Evolutionary conservation across 2,113 vertebrate species (phyloP), one percentile per base, ranked within the genome.

Genomic region (Macrotus californicus): DNA sequence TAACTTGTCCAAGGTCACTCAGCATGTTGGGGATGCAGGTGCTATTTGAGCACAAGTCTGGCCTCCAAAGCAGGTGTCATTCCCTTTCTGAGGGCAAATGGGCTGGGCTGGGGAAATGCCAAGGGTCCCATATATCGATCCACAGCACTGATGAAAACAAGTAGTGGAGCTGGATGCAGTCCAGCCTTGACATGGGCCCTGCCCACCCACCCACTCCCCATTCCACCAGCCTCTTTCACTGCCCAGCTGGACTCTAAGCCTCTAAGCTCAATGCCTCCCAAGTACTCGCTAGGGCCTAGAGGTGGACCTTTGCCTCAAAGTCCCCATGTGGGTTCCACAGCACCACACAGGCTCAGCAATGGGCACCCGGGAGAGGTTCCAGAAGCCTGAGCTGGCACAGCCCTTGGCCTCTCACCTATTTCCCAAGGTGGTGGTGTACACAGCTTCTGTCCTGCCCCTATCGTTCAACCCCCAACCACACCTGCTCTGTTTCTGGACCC

Each of bases 351-450:
- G 14, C 24, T 73, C 22, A 66, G 46, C 1, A 5, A 24, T 1
- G 34, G 52, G 21, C 6, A 50, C 43, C 19, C 18, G 36, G 54
- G 31, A 75, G 39, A 77, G 54, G 29, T 2, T 46, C 39, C 46
- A 39, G 36, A 61, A 87, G 69, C 50, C 52, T 73, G 50, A 73
- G 56, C 21, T 4, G 9, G 29, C 54, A 24, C 24, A 36, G 86
- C 39, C 10, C 66, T 12, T 5, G 10, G 67, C 18, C 39, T 50
- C 39, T 89, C 43, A 6, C 19, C 56, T 77, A 76, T 61, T 41
- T 75, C 59, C 54, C 69, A 16, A 1, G 2, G 31, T 14, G n/a
- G 67, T 1, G 19, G 61, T 1, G 0, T 14, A 4, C 48, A 48
- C 2, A 48, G 19, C 7, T 41, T 46, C 22, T 41, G 5, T 21